Evolutionary conservation across 1,140 invertebrate species (phyloP), one percentile per base, ranked within the genome.

Genomic region (Bombus ignitus): DNA sequence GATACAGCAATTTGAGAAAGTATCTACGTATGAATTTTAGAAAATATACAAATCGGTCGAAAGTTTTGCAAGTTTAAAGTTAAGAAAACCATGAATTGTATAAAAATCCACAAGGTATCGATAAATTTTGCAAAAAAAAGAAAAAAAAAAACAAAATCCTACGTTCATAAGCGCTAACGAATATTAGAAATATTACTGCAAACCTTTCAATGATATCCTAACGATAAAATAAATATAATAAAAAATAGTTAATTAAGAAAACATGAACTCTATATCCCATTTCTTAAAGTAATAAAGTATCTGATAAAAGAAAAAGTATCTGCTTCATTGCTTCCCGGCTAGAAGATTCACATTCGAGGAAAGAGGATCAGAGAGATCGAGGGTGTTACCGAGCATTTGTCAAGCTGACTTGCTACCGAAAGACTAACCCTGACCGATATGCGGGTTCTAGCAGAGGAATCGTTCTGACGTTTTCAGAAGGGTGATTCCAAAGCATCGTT

Each of bases 381-480:
- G 83, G 89, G 82, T 87, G 80, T 86, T 86, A 80, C 81, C 68
- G 84, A 86, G 89, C 89, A 90, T 91, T 91, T 91, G 90, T 91
- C 88, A 90, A 80, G 73, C 81, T 87, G 89, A 68, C 59, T 76
- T 62, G 71, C 66, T 70, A 81, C 70, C 68, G 76, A 78, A 74
- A 65, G 82, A 79, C 71, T 71, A 80, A 85, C 85, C 79, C 65
- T 42, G 59, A n/a, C 81, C 73, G 76, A 90, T 89, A 90, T 88
- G 81, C 83, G 83, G 87, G 81, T 74, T 66, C 77, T 66, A 62
- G 84, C 44, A 65, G 47, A 62, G 66, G 85, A 91, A 81, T 91
- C 89, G 85, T 90, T 83, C 78, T 85, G 89, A 91, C 90, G 81
- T 90, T 90, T 91, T 85, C 86, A 83, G 83, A 89, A 90, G 90